These are phyloP conservation scores for Diaprepes abbreviatus DNA, from an alignment of 2,888 invertebrate species.

Conservation along the genomic window DNA sequence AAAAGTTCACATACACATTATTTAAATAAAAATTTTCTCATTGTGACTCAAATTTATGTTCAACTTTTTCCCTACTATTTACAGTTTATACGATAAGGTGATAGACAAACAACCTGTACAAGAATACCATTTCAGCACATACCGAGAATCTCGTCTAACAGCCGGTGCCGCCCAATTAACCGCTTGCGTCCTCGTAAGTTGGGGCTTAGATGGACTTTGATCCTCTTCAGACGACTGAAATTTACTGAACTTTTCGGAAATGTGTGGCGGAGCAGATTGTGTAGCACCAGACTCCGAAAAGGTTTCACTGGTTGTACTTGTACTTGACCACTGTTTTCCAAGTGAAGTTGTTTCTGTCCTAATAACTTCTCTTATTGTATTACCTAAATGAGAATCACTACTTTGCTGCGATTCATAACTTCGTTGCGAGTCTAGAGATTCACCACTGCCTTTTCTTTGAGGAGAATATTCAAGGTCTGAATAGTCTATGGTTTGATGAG, in stretches of 20 bases:
- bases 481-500: slow-evolving; percentile 64
- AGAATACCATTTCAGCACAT: slow-evolving; percentile 24
- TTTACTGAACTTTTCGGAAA: slow-evolving; percentile 54
- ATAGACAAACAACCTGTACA: too few relatives aligned
- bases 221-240: slow-evolving; percentile 41
- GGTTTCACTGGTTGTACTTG: slow-evolving; percentile 64
- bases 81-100: too few relatives aligned
- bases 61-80: too few relatives aligned
- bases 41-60: too few relatives aligned
- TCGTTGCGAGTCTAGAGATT: slow-evolving; percentile 70
- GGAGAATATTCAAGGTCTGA: slow-evolving; percentile 62
- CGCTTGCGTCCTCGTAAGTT: slow-evolving; percentile 56
- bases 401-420: slow-evolving; percentile 69
- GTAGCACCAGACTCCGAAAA: slow-evolving; percentile 62
- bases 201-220: slow-evolving; percentile 50
- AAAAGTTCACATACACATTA: too few relatives aligned
- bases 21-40: too few relatives aligned
- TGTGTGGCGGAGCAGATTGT: slow-evolving; percentile 63
- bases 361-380: slow-evolving; percentile 54
- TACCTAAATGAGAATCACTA: slow-evolving; percentile 64
- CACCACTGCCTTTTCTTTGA: slow-evolving; percentile 71
- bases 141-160: slow-evolving; percentile 48
- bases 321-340: slow-evolving; percentile 64
- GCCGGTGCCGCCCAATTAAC: slow-evolving; percentile 51
- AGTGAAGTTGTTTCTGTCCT: slow-evolving; percentile 48